Percentiles rank a stretch among this genome's conserved stretches.
phyloP scores from a whole-genome alignment of 2,888 invertebrate genomes.

The Pachliopta kotzebuea region DNA sequence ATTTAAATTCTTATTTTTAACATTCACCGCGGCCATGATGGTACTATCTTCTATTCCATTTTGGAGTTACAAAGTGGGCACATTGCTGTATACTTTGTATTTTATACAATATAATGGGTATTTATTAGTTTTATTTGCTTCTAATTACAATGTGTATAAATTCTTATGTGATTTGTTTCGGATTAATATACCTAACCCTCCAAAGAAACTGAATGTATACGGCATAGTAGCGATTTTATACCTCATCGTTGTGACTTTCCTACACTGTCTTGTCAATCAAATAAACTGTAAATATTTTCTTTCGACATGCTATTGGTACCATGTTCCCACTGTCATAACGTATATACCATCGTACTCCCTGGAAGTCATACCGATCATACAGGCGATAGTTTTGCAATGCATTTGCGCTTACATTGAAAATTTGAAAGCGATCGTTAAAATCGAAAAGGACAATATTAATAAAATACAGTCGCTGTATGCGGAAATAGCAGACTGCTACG shows the following conservation, averaged over 20 bases:
- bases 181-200: neutral
- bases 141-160: conserved; percentile 8
- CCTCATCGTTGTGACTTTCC: neutral
- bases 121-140: neutral
- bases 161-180: neutral
- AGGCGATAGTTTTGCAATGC: neutral
- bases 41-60: neutral
- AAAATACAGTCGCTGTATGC: neutral
- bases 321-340: neutral
- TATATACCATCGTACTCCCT: neutral
- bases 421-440: neutral
- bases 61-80: neutral
- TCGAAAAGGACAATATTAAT: neutral
- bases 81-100: neutral
- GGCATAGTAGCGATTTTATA: neutral
- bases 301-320: neutral
- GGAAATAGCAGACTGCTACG: conserved; percentile 9
- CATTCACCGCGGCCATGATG: neutral
- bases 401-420: neutral
- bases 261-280: neutral
- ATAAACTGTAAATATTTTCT: neutral
- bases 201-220: neutral
- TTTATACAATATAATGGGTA: conserved; percentile 1
- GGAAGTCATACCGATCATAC: neutral
- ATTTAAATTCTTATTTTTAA: neutral